A percentile compares a stretch with the other conserved stretches of the same genome.
Evolutionary conservation across 2,888 invertebrate genomes (phyloP).

Genomic region (Apodemia hepburni): DNA sequence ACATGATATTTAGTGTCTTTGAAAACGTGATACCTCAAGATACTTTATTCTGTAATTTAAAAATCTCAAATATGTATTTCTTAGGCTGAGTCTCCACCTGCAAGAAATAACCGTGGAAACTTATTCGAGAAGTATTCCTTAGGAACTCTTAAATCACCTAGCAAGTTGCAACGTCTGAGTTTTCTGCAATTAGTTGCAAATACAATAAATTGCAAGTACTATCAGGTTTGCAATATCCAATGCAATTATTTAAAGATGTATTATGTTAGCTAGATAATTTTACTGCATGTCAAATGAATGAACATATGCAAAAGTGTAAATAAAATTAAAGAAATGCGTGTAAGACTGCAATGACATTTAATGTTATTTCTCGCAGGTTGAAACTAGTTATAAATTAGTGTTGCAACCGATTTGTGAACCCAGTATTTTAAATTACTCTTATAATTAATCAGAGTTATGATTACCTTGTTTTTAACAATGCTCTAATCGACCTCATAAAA

Average conservation of each 20-base stretch:
- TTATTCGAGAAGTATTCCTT: not conserved
- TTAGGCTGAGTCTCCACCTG: constrained; percentile 14
- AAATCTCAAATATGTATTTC: constrained; percentile 6
- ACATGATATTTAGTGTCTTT: no score
- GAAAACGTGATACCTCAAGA: not conserved
- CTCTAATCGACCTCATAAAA: not conserved
- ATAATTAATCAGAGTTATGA: not conserved
- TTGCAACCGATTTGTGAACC: not conserved
- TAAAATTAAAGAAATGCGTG: not conserved
- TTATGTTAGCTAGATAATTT: not conserved
- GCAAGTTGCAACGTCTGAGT: constrained; percentile 5
- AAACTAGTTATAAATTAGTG: not conserved
- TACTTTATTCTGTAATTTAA: not conserved
- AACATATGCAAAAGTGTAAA: constrained; percentile 1
- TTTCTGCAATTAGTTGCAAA: constrained; percentile 10
- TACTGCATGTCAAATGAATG: not conserved
- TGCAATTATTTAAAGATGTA: constrained; percentile 10
- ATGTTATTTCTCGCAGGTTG: constrained; percentile 3
- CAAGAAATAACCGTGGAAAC: constrained; percentile 5
- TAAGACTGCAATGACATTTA: not conserved
- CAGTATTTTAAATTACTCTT: not conserved
- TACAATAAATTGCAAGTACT: not conserved
- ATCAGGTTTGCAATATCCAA: constrained; percentile 1
- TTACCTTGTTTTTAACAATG: constrained; percentile 8
- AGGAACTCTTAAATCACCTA: not conserved